These are phyloP conservation scores for Dermochelys coriacea DNA, from an alignment of 2,797 vertebrate genomes.

Conservation along the genomic window DNA sequence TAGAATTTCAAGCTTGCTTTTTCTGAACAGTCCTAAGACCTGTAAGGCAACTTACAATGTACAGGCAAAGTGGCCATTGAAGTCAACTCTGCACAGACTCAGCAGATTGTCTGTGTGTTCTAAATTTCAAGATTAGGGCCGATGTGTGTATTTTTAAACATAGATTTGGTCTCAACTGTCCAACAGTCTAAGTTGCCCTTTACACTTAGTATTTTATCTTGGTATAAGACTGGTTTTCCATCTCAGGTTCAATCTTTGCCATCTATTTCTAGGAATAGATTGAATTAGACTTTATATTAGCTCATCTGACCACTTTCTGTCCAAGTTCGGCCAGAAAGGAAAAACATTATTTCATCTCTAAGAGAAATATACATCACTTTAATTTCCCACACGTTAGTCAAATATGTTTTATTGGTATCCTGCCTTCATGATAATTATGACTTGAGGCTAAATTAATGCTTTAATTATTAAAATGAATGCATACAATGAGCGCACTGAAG, in stretches of 20 bases:
- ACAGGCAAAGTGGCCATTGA: background rate
- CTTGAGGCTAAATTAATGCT: background rate
- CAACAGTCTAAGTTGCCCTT: background rate
- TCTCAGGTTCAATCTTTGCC: background rate
- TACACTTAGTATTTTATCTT: background rate
- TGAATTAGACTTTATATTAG: background rate
- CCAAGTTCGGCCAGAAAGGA: background rate
- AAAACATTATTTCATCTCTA: background rate
- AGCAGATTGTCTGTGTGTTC: background rate
- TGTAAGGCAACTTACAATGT: background rate
- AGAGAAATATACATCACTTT: background rate
- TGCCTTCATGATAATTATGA: background rate
- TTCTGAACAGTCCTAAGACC: background rate
- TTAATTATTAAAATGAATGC: background rate
- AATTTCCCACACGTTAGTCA: background rate
- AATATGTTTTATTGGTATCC: rapidly evolving
- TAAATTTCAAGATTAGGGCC: background rate
- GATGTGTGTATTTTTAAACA: background rate
- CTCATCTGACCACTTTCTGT: background rate
- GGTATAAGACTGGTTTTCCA: background rate
- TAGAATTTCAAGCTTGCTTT: background rate
- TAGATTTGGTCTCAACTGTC: background rate
- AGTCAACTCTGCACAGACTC: background rate
- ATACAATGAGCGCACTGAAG: background rate
- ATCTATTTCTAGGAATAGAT: background rate